Base-by-base conservation (phyloP, 2,797 vertebrate species). In the Alauda arvensis region DNA sequence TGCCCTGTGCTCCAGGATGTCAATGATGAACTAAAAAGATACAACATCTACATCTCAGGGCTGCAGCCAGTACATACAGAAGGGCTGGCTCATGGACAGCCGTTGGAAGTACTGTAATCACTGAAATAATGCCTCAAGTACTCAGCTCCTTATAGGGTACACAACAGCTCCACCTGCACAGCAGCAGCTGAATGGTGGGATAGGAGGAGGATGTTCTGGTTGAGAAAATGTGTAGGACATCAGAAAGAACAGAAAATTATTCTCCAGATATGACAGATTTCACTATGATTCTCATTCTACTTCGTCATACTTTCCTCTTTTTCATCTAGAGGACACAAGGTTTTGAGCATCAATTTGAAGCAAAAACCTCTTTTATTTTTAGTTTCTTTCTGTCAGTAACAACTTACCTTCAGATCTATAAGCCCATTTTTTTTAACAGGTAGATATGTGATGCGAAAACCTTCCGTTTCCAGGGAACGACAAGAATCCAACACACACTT, bases 401-500 rank as follows among this genome's bases (percentile, higher is more conserved):
- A 62, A 78, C 94, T 56, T 94, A 98, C 99, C 98, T 99, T 96
- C 74, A 99, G 90, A 90, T 99, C 98, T 69, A 99, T 40, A 60
- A 99, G 96, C 8, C 99, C 99, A 43, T 97, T 99, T 49, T 69
- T 96, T 94, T 97, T 95, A 28, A 99, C 99, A 1, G 99, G 99
- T 55, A 99, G 97, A 88, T 99, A 99, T 0, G 99, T 98, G 71
- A 99, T 45, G 5, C n/a, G 94, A 87, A 99, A 99, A 8, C 99
- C 99, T 91, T 99, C 99, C 1, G 98, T 72, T 96, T 99, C 98
- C 90, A 99, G 93, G 33, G 98, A 96, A 24, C 99, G 98, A 84
- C 99, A 99, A 1, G 99, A 99, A 95, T 99, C 99, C 95, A 99
- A 91, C n/a, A 99, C 99, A 42, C 99, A 99, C 76, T 99, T 99